Conservation (phyloP, 2,797 vertebrate species). For the Argyrosomus regius region DNA sequence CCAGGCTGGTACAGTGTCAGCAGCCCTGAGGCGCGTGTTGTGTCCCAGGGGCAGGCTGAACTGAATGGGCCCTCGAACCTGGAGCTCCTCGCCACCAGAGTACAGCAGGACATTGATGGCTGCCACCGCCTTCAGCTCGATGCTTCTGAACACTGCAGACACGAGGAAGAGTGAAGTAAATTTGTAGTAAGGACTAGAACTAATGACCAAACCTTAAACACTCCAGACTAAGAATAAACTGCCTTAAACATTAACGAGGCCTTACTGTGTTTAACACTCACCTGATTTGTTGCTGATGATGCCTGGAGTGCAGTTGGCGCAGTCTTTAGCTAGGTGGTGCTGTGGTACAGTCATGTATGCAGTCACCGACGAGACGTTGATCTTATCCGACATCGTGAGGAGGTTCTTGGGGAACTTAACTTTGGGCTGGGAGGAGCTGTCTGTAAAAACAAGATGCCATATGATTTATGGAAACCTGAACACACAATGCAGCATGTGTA, state of each 20-base stretch:
- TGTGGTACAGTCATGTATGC: constrained; percentile 92
- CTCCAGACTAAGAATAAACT: neutral
- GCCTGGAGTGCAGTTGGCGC: constrained; percentile 88
- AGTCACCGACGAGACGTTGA: constrained; percentile 88
- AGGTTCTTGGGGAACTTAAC: constrained; percentile 92
- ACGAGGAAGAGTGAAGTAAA: neutral
- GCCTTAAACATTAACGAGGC: neutral
- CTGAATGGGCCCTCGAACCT: constrained; percentile 90
- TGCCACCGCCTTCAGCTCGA: constrained; percentile 89
- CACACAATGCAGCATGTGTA: neutral
- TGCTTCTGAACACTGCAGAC: constrained; percentile 86
- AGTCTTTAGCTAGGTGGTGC: constrained; percentile 88
- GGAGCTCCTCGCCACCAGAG: constrained; percentile 87
- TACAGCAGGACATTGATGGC: constrained; percentile 89
- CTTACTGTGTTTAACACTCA: constrained; percentile 45
- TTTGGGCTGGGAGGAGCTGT: constrained; percentile 90
- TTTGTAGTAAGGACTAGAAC: neutral
- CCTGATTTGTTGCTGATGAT: constrained; percentile 90
- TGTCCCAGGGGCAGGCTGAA: constrained; percentile 89
- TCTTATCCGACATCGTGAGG: constrained; percentile 84
- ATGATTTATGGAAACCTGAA: neutral
- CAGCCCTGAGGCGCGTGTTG: constrained; percentile 77
- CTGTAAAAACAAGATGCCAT: constrained; percentile 71
- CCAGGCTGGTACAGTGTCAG: constrained; percentile 92
- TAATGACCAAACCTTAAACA: too few relatives aligned